phyloP scores from a whole-genome alignment of 2,113 vertebrate species.

The Scomber scombrus region DNA sequence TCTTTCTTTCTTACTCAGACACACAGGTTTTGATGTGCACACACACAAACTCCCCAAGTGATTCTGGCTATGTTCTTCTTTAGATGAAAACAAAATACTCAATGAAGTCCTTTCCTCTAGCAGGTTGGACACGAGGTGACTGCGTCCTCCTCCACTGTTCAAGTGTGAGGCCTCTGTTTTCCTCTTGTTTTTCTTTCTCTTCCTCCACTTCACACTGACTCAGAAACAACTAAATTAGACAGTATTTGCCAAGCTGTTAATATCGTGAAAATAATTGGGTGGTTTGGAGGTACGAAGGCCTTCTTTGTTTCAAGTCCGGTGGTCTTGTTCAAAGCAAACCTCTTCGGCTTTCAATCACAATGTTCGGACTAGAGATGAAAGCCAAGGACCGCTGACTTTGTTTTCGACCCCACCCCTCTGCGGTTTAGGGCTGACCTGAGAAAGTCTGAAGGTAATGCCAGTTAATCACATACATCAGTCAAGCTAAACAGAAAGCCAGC shows the following conservation, averaged over 20 bases:
- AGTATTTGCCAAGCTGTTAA: conserved; percentile 48
- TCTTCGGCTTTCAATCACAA: conserved; percentile 50
- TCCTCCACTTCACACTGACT: conserved; percentile 27
- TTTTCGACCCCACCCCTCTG: conserved; percentile 4
- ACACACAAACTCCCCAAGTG: conserved; percentile 9
- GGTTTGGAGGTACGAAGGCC: conserved; percentile 8
- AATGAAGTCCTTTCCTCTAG: conserved; percentile 62
- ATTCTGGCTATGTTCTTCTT: conserved; percentile 34
- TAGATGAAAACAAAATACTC: conserved; percentile 74
- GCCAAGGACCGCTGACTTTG: conserved; percentile 27
- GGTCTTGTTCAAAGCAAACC: conserved; percentile 44
- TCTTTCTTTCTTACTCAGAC: conserved; percentile 5
- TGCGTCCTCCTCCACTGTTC: conserved; percentile 35
- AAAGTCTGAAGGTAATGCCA: conserved; percentile 45
- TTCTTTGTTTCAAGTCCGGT: conserved; percentile 30
- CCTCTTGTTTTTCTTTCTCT: conserved; percentile 30
- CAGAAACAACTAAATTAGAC: conserved; percentile 54
- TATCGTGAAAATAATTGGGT: conserved; percentile 42
- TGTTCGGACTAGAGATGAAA: conserved; percentile 49
- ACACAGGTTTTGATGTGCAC: conserved; percentile 15
- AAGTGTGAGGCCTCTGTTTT: conserved; percentile 14
- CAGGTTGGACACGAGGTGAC: conserved; percentile 61
- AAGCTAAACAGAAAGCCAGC: conserved; percentile 35
- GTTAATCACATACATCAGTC: conserved; percentile 64
- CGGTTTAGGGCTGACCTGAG: conserved; percentile 30